Evolutionary conservation across 2,113 vertebrate species (phyloP).

Genomic region (Mesitornis unicolor): DNA sequence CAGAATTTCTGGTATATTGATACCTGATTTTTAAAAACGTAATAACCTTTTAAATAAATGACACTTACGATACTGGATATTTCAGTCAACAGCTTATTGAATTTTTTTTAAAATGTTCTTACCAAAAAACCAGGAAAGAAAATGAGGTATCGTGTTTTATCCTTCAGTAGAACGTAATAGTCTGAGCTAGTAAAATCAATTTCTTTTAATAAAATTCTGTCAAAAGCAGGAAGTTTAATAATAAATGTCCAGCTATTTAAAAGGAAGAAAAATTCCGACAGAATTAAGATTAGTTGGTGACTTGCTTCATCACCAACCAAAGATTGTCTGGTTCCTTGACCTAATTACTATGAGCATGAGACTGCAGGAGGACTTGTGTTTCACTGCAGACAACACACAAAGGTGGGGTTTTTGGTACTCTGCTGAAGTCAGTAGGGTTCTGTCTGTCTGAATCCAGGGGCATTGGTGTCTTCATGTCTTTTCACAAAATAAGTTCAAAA

Average conservation of each 20-base stretch:
- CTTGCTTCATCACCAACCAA: not conserved
- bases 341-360: not conserved
- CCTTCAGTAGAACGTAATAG: not conserved
- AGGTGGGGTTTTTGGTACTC: too few species aligned
- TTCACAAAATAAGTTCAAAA: not conserved
- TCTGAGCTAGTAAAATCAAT: constrained; percentile 30
- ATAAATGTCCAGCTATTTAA: not conserved
- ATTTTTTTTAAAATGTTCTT: not conserved
- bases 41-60: not conserved
- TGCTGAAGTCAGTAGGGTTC: not conserved
- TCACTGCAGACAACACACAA: not conserved
- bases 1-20: not conserved
- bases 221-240: constrained; percentile 29
- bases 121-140: not conserved
- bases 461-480: not conserved
- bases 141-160: not conserved
- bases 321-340: not conserved
- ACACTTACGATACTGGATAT: not conserved
- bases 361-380: not conserved
- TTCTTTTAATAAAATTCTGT: constrained; percentile 27
- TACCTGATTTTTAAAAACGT: not conserved
- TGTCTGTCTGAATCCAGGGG: not conserved
- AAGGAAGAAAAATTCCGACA: not conserved
- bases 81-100: not conserved
- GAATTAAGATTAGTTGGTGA: not conserved